A percentile compares a stretch with the other conserved stretches of the same genome.
These are phyloP conservation scores for Augochlorella aurata DNA, from an alignment of 2,888 invertebrate genomes.

Conservation along the genomic window DNA sequence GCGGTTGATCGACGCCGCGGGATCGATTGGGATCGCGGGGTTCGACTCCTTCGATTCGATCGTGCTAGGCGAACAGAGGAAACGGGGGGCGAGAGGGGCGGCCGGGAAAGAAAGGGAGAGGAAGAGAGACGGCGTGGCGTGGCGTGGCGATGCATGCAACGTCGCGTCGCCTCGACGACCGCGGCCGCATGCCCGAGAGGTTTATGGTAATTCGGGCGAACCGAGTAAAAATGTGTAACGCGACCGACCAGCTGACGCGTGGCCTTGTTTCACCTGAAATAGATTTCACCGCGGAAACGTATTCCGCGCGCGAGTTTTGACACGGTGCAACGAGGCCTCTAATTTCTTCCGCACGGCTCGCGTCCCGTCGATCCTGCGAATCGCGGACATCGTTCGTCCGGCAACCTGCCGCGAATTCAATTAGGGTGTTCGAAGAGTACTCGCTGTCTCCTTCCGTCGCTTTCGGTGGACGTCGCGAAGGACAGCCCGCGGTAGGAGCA, in stretches of 20 bases:
- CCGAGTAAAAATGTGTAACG: slow-evolving; percentile 63
- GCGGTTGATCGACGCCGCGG: slow-evolving; percentile 44
- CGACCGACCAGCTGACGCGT: slow-evolving; percentile 57
- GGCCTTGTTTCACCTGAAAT: slow-evolving; percentile 68
- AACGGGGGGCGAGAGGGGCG: no score
- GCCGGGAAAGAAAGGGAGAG: background rate
- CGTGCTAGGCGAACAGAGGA: background rate
- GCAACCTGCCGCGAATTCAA: no score
- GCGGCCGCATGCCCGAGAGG: slow-evolving; percentile 50
- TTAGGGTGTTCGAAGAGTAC: no score
- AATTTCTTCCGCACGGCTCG: slow-evolving; percentile 38
- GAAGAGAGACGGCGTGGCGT: slow-evolving; percentile 20
- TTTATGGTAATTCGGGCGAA: slow-evolving; percentile 63
- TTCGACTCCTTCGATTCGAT: background rate
- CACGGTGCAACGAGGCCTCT: slow-evolving; percentile 29
- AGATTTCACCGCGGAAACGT: slow-evolving; percentile 62
- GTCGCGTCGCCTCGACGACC: slow-evolving; percentile 32
- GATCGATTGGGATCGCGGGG: slow-evolving; percentile 46
- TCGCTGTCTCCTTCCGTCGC: no score
- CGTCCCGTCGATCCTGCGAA: no score
- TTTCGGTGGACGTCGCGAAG: no score
- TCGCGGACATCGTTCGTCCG: no score
- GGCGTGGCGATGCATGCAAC: slow-evolving; percentile 34
- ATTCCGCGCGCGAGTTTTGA: slow-evolving; percentile 54
- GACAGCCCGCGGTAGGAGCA: no score